Evolutionary conservation across 2,888 invertebrate species (phyloP).

Genomic region (Lasioglossum calceatum): DNA sequence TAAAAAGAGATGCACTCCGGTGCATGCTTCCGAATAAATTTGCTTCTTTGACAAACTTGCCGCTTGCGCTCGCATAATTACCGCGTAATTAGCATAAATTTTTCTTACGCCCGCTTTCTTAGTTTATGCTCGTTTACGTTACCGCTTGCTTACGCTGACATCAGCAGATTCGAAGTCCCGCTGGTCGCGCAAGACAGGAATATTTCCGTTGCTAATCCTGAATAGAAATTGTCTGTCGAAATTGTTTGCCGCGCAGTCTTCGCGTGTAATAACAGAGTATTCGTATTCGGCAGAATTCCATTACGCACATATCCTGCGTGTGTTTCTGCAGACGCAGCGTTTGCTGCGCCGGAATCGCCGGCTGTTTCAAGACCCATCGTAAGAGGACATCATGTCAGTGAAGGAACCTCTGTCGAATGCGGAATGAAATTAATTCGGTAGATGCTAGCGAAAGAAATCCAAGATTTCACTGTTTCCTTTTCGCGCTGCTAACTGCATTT

Average conservation of each 20-base stretch:
- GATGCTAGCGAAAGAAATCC: background rate
- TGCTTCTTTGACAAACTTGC: slow-evolving; percentile 7
- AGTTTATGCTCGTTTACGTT: background rate
- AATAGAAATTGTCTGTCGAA: slow-evolving; percentile 58
- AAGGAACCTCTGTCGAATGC: slow-evolving; percentile 1
- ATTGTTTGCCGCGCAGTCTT: slow-evolving; percentile 42
- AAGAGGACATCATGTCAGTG: slow-evolving; percentile 14
- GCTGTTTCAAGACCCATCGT: slow-evolving; percentile 18
- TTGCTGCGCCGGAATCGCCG: slow-evolving; percentile 24
- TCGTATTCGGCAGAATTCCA: slow-evolving; percentile 53
- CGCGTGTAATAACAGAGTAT: slow-evolving; percentile 51
- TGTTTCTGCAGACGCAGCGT: slow-evolving; percentile 51
- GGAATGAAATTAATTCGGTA: slow-evolving; percentile 35
- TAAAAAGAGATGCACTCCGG: background rate
- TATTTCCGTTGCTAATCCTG: slow-evolving; percentile 41
- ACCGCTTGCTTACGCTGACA: slow-evolving; percentile 1
- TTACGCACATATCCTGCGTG: slow-evolving; percentile 53
- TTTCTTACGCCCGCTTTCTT: background rate
- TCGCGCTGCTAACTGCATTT: too few species aligned
- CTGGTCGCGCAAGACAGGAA: slow-evolving; percentile 20
- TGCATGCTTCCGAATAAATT: background rate
- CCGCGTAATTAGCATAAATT: slow-evolving; percentile 26
- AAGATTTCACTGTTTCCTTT: too few species aligned
- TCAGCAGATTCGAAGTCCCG: slow-evolving; percentile 42
- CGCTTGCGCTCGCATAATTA: slow-evolving; percentile 20